A percentile compares a stretch with the other conserved stretches of the same genome.
These are phyloP conservation scores for Ctenoplectra terminalis DNA, from an alignment of 1,140 invertebrate species.

Conservation along the genomic window DNA sequence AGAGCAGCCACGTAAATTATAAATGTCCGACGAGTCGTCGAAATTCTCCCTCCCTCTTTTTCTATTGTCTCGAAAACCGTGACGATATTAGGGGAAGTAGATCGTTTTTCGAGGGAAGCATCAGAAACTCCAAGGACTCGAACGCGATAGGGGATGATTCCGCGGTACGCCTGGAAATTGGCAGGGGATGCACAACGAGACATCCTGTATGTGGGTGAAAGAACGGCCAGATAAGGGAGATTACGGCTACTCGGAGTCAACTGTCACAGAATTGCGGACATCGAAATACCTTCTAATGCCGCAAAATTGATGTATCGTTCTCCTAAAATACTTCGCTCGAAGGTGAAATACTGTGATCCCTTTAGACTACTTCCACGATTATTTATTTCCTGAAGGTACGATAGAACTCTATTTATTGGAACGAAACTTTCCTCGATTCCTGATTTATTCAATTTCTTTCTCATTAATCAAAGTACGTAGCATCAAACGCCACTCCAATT, in stretches of 20 bases:
- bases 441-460: too few relatives aligned
- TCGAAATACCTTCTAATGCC: not conserved
- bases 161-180: not conserved
- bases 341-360: too few relatives aligned
- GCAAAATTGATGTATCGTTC: too few relatives aligned
- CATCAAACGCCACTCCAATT: too few relatives aligned
- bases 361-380: too few relatives aligned
- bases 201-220: conserved; percentile 2
- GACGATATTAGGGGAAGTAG: not conserved
- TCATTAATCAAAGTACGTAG: too few relatives aligned
- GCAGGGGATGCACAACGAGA: conserved; percentile 1
- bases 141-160: not conserved
- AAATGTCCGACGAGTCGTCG: conserved; percentile 23
- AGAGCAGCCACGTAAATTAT: not conserved
- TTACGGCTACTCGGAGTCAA: conserved; percentile 10
- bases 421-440: too few relatives aligned
- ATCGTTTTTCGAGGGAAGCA: not conserved
- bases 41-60: not conserved
- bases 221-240: not conserved
- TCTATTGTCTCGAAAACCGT: not conserved
- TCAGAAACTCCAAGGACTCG: not conserved
- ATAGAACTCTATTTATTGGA: too few relatives aligned
- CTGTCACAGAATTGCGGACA: not conserved
- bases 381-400: too few relatives aligned
- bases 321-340: too few relatives aligned